phyloP scores from a whole-genome alignment of 2,797 vertebrate genomes.

The Ambastaia sidthimunki region DNA sequence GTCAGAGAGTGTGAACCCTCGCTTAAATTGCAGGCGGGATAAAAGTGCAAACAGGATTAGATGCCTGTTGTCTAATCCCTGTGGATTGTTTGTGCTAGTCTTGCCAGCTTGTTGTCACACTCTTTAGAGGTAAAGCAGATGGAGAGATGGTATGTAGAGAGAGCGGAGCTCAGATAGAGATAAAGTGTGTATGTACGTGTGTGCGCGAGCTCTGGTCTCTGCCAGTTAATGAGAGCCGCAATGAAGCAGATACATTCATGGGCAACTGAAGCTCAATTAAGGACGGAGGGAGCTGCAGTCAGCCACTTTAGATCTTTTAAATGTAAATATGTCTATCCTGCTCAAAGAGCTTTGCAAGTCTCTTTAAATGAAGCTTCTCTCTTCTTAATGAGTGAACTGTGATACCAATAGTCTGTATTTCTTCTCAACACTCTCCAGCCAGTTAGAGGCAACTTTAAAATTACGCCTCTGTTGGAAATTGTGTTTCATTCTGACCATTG shows the following conservation, averaged over 20 bases:
- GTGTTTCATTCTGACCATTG: constrained; percentile 5
- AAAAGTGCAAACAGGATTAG: constrained; percentile 81
- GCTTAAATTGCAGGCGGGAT: constrained; percentile 74
- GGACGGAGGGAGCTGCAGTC: constrained; percentile 74
- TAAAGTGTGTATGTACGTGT: background rate
- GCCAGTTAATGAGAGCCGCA: constrained; percentile 79
- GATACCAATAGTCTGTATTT: constrained; percentile 66
- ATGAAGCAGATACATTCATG: constrained; percentile 79
- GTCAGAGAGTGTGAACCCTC: constrained; percentile 68
- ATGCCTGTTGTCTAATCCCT: constrained; percentile 71
- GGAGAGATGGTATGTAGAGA: constrained; percentile 29
- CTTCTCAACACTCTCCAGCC: constrained; percentile 54
- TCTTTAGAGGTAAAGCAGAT: constrained; percentile 60
- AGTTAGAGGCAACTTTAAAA: constrained; percentile 37
- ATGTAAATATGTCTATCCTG: constrained; percentile 81
- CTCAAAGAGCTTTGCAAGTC: constrained; percentile 76
- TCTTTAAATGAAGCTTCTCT: constrained; percentile 79
- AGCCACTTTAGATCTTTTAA: constrained; percentile 82
- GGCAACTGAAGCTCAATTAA: constrained; percentile 83
- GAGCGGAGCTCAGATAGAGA: background rate
- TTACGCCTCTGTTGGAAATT: constrained; percentile 19
- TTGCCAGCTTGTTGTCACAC: constrained; percentile 64
- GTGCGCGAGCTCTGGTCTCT: constrained; percentile 59
- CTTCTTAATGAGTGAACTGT: constrained; percentile 81
- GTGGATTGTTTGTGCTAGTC: constrained; percentile 77